Evolutionary conservation across 2,113 vertebrate species (phyloP), one percentile per base, ranked within the genome.

Genomic region (Rhineura floridana): DNA sequence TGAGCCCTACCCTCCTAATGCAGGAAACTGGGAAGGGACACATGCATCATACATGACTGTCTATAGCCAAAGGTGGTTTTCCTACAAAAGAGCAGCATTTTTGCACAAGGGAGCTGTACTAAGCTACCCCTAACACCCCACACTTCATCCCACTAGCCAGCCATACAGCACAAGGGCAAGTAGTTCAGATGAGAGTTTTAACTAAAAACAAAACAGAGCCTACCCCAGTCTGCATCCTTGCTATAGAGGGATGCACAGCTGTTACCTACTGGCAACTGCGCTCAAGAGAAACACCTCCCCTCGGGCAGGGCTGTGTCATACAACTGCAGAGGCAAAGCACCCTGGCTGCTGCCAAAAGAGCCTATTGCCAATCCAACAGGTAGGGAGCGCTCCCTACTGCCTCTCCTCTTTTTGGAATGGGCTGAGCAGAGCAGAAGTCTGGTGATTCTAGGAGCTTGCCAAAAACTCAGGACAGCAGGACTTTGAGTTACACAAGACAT

Each of bases 401-500:
- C 13, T 23, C 48, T 72, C n/a, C 25, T 63, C 39, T 44, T 33
- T 15, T 11, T 1, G 39, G 55, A 33, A 4, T 2, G 17, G 69
- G 50, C 69, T 1, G 1, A 36, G 4, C 21, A 73, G 36, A 33
- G 28, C 46, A 52, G 23, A 46, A 52, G 80, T 19, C 5, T 23
- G 46, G 3, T 1, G n/a, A 21, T 23, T 12, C 5, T 19, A 6
- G 13, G n/a, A 33, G 63, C 86, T 69, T 6, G 48, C 72, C 92
- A 70, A 91, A 6, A 75, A 42, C 90, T 90, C 25, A 2, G 1
- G 28, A 87, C 21, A 93, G 90, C 91, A 91, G 90, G 91, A 89
- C 92, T 93, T 87, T 78, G 23, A 87, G 93, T 87, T 30, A 62
- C 84, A 87, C 93, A 77, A 39, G 69, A 88, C 90, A 90, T 87